Conservation (phyloP, 2,888 invertebrate species). For the Cosmorhoe ocellata region DNA sequence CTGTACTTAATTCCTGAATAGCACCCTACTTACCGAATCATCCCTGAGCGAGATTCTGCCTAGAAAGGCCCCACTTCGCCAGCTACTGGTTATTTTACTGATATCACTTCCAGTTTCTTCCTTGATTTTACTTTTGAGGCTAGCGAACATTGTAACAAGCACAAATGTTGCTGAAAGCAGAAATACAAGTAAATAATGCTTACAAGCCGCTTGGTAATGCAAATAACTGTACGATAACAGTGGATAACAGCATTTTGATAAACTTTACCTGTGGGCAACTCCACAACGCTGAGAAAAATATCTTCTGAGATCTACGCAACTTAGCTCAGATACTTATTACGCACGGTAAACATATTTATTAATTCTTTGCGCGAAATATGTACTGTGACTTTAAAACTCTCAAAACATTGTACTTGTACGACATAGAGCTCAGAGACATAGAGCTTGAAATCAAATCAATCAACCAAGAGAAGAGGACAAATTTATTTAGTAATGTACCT, state of each 20-base stretch:
- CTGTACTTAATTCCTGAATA: not conserved
- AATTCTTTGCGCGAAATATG: not conserved
- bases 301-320: not conserved
- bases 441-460: no score
- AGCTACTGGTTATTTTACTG: constrained; percentile 75
- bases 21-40: constrained; percentile 57
- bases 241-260: no score
- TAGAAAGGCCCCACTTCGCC: constrained; percentile 76
- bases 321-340: not conserved
- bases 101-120: constrained; percentile 94
- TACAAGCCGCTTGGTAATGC: not conserved
- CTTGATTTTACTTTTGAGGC: constrained; percentile 93
- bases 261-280: constrained; percentile 13
- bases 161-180: constrained; percentile 28
- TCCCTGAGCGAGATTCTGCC: constrained; percentile 77
- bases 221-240: constrained; percentile 11
- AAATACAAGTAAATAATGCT: constrained; percentile 1
- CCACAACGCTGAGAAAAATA: not conserved
- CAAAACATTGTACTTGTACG: no score
- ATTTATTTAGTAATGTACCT: no score
- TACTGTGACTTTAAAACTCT: no score
- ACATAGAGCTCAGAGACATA: no score
- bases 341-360: constrained; percentile 8
- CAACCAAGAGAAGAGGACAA: no score
- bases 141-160: constrained; percentile 88